Percentiles rank a stretch among this genome's conserved stretches.
Conservation (phyloP, 2,888 invertebrate genomes). For the Parascotia fuliginaria region DNA sequence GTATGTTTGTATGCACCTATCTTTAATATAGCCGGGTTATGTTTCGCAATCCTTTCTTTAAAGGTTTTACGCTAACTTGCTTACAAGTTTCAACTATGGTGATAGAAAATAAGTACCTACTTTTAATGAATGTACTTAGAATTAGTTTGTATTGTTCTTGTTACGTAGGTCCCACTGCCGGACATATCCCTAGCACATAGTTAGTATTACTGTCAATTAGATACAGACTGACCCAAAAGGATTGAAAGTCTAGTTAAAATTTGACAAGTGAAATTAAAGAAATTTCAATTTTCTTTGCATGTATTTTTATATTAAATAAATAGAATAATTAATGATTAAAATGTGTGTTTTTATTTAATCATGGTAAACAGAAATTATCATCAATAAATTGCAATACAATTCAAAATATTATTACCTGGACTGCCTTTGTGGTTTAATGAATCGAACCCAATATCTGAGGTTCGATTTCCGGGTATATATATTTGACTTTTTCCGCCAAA, state of each 20-base stretch:
- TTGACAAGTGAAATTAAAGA: constrained; percentile 28
- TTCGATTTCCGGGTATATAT: too few relatives aligned
- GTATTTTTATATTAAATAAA: constrained; percentile 54
- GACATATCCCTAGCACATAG: constrained; percentile 19
- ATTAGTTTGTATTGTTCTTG: constrained; percentile 30
- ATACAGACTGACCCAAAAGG: constrained; percentile 18
- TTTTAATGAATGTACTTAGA: constrained; percentile 48
- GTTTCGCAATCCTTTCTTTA: constrained; percentile 49
- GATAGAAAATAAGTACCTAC: constrained; percentile 34
- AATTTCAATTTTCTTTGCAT: constrained; percentile 41
- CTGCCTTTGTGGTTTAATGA: too few relatives aligned
- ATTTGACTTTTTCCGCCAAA: too few relatives aligned
- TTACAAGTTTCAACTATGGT: constrained; percentile 29
- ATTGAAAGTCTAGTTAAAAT: constrained; percentile 29
- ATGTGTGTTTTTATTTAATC: constrained; percentile 19
- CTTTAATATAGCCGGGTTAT: constrained; percentile 48
- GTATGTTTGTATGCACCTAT: constrained; percentile 13
- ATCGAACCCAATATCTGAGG: too few relatives aligned
- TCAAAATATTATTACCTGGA: too few relatives aligned
- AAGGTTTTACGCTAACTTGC: constrained; percentile 39
- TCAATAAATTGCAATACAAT: too few relatives aligned
- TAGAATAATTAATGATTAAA: constrained; percentile 17
- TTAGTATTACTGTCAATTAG: constrained; percentile 40
- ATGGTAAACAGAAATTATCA: not conserved
- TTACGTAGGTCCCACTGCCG: constrained; percentile 12